A percentile compares a stretch with the other conserved stretches of the same genome.
Conservation (phyloP, 1,140 invertebrate species). For the Drosophila tropicalis region DNA sequence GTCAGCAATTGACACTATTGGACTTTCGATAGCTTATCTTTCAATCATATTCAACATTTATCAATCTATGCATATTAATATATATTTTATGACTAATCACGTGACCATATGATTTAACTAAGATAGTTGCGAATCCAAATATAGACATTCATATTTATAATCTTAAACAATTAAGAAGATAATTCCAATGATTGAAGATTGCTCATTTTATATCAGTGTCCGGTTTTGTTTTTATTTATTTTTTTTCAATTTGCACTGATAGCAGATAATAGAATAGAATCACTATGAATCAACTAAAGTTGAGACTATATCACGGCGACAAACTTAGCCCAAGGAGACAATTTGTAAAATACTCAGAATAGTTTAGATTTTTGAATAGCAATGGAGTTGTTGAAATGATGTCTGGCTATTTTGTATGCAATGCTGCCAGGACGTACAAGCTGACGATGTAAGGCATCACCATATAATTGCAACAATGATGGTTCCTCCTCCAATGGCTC, state of each 20-base stretch:
- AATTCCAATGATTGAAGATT: neutral
- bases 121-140: neutral
- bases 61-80: slow-evolving; percentile 17
- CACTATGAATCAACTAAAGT: slow-evolving; percentile 9
- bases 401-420: slow-evolving; percentile 86
- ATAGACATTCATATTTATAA: neutral
- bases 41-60: neutral
- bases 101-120: slow-evolving; percentile 7
- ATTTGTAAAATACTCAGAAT: slow-evolving; percentile 48
- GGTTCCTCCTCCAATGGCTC: slow-evolving; percentile 87
- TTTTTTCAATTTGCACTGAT: neutral
- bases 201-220: neutral
- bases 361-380: slow-evolving; percentile 50
- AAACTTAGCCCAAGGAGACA: slow-evolving; percentile 23
- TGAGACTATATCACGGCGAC: slow-evolving; percentile 24
- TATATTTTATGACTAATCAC: slow-evolving; percentile 28
- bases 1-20: no score
- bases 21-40: neutral
- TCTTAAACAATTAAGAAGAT: neutral
- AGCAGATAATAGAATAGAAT: neutral
- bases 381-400: slow-evolving; percentile 85
- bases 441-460: slow-evolving; percentile 85
- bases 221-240: neutral
- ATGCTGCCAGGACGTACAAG: slow-evolving; percentile 85
- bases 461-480: slow-evolving; percentile 87